Evolutionary conservation across 2,797 vertebrate genomes (phyloP).

Genomic region (Pterois miles): DNA sequence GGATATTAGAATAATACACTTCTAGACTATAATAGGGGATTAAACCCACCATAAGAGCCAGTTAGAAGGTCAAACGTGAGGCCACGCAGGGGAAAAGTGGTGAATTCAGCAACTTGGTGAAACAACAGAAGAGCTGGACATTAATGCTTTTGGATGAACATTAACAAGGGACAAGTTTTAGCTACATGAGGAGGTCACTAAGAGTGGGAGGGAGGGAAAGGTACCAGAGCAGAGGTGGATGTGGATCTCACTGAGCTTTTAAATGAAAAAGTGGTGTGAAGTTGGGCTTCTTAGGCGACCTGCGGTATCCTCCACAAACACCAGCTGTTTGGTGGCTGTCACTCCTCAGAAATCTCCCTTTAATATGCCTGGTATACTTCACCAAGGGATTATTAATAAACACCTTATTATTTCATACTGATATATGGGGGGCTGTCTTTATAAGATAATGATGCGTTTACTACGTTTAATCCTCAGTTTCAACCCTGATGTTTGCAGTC

Average conservation of each 20-base stretch:
- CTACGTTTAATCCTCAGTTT: neutral
- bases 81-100: neutral
- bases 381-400: constrained; percentile 13
- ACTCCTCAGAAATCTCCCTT: constrained; percentile 53
- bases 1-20: constrained; percentile 3
- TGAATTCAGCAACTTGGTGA: constrained; percentile 35
- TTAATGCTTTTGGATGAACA: constrained; percentile 28
- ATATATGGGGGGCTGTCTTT: neutral
- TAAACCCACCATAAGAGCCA: constrained; percentile 5
- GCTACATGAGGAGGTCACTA: constrained; percentile 16
- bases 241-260: neutral
- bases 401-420: neutral
- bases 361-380: constrained; percentile 41
- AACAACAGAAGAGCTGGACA: constrained; percentile 24
- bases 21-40: neutral
- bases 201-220: neutral
- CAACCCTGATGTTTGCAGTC: neutral
- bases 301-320: neutral
- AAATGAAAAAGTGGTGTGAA: neutral
- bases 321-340: constrained; percentile 4
- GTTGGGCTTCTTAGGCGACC: constrained; percentile 8
- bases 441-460: neutral
- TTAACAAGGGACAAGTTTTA: constrained; percentile 24
- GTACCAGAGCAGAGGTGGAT: neutral
- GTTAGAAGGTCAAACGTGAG: constrained; percentile 29